Evolutionary conservation across 1,140 invertebrate genomes (phyloP), one percentile per base, ranked within the genome.

Genomic region (Diprion similis): DNA sequence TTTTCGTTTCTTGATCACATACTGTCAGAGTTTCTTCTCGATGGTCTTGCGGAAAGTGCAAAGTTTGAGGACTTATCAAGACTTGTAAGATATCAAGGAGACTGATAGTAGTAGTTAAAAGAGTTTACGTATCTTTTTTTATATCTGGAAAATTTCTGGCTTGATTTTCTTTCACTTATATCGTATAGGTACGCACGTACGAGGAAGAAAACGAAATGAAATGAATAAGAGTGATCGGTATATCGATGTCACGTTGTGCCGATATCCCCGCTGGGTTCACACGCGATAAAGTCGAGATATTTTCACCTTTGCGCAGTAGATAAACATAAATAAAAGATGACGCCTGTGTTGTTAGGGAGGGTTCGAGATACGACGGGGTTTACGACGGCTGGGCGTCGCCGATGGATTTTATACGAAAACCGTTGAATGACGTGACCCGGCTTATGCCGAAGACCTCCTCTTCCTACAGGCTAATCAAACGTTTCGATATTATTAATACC

Each of bases 321-420:
- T 59, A 59, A 59, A 59, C 51, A 59, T 59, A 59, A 59, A 59
- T 59, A 59, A 59, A 59, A 15, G 51, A 59, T 59, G 51, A 59
- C 51, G 51, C 51, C 51, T 59, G 11, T 59, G 11, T 59, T 59
- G 51, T 59, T 59, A 59, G 7, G 51, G 51, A 59, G 51, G 51
- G 51, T 59, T 11, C 11, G 51, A 59, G 51, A 59, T 59, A 59
- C 11, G n/a, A 59, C 51, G 11, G 9, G n/a, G 51, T 59, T 59
- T 59, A 59, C 51, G 51, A 59, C 24, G 51, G 51, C 51, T 17
- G 51, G 51, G 51, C 51, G 51, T 59, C 11, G 51, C 51, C 51
- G 51, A 59, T 59, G 51, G 51, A 59, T 59, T 59, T 59, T 8
- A 59, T 8, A 59, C 51, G 51, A 37, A 37, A 37, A 59, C n/a